phyloP scores from a whole-genome alignment of 2,113 vertebrate genomes.

The Alethe castanea region DNA sequence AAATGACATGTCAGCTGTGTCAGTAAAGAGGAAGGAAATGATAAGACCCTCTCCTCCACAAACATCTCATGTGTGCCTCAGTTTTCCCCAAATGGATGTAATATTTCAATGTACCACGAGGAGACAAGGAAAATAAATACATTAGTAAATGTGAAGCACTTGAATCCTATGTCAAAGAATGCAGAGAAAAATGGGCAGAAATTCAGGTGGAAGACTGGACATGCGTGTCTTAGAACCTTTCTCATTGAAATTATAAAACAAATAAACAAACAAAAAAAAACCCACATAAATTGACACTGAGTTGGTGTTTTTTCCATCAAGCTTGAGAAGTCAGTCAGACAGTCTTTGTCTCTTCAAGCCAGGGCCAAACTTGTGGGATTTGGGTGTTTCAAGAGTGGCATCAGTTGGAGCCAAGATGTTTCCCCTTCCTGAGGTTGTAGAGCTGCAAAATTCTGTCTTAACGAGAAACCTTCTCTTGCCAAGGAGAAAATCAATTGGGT shows the following conservation, averaged over 20 bases:
- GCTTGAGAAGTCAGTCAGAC: not conserved
- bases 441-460: not conserved
- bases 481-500: not conserved
- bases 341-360: not conserved
- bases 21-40: not conserved
- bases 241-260: not conserved
- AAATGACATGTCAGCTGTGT: not conserved
- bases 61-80: not conserved
- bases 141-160: not conserved
- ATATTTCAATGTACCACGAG: not conserved
- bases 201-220: not conserved
- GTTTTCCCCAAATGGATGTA: not conserved
- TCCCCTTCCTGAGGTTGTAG: not conserved
- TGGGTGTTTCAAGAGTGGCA: not conserved
- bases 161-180: not conserved
- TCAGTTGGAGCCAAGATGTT: not conserved
- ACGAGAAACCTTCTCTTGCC: not conserved
- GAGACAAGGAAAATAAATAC: not conserved
- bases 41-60: not conserved
- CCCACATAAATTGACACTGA: accelerated
- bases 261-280: not conserved
- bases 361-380: not conserved
- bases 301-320: not conserved
- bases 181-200: not conserved
- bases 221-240: not conserved